Evolutionary conservation across 2,797 vertebrate genomes (phyloP), one percentile per base, ranked within the genome.

Genomic region (Clarias pachynema): DNA sequence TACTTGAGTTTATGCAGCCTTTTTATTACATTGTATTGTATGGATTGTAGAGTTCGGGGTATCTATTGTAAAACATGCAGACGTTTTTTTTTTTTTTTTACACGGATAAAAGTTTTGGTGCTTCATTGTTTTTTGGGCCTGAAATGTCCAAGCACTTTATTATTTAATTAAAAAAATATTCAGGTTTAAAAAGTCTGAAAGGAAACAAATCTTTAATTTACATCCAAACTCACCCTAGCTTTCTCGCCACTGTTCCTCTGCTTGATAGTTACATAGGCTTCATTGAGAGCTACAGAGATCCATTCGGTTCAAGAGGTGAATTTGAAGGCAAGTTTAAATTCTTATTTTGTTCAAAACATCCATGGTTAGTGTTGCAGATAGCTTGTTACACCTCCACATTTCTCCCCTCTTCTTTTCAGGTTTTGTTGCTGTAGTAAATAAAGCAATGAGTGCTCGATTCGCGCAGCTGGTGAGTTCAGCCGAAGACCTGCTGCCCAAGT

Each of bases 281-380:
- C 90, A 98, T 98, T 31, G 97, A 98, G 92, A 98, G 97, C 94
- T 98, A 98, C 94, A 95, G 97, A 84, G 97, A 98, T 88, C 97
- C 97, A 0, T 98, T 97, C 84, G 97, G 97, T 86, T 97, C 97
- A 91, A 95, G 97, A 84, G 97, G 97, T 88, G 97, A 98, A 91
- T 98, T 98, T 95, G 97, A 98, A 97, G 97, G 97, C 97, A 94
- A 89, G 81, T 24, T 57, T 62, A 37, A 60, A 66, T 79, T 84
- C 60, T 70, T 0, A 77, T 69, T 60, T 60, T 62, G 49, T 31
- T 73, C 5, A 34, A 6, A 40, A 78, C 26, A 4, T 7, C 16
- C 29, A 40, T n/a, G 37, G 31, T 59, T 72, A 20, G 14, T 3
- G 18, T 3, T 62, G 53, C 24, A 69, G 26, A 24, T 57, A 4